These are phyloP conservation scores for Candidula unifasciata DNA, from an alignment of 2,888 invertebrate species.

Conservation along the genomic window DNA sequence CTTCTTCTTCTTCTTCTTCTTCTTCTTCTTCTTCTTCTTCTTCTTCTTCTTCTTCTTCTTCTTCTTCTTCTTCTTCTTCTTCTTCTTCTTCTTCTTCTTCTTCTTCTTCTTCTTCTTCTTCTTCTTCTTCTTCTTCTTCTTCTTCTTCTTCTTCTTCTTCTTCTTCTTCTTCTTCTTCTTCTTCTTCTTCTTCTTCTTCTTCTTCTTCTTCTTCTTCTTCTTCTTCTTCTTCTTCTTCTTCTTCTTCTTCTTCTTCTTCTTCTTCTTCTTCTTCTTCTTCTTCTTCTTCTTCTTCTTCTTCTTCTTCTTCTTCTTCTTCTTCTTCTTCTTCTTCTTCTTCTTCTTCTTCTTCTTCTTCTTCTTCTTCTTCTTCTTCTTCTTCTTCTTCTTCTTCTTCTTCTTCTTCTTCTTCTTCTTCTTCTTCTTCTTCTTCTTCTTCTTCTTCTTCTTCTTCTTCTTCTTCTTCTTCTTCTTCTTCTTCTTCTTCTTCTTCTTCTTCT, in stretches of 20 bases:
- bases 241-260: background rate
- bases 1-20: constrained; percentile 6
- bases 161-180: too few species aligned
- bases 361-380: background rate
- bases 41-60: constrained; percentile 28
- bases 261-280: background rate
- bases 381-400: constrained; percentile 16
- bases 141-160: too few species aligned
- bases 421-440: background rate
- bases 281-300: background rate
- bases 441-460: background rate
- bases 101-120: constrained; percentile 1
- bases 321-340: background rate
- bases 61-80: background rate
- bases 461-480: background rate
- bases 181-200: too few species aligned
- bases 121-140: background rate
- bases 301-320: background rate
- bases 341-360: background rate
- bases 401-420: background rate
- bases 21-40: constrained; percentile 8
- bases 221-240: background rate
- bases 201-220: background rate
- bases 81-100: constrained; percentile 13
- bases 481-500: constrained; percentile 7